A percentile compares a stretch with the other conserved stretches of the same genome.
Evolutionary conservation across 2,113 vertebrate species (phyloP).

Genomic region (Lophura nycthemera): DNA sequence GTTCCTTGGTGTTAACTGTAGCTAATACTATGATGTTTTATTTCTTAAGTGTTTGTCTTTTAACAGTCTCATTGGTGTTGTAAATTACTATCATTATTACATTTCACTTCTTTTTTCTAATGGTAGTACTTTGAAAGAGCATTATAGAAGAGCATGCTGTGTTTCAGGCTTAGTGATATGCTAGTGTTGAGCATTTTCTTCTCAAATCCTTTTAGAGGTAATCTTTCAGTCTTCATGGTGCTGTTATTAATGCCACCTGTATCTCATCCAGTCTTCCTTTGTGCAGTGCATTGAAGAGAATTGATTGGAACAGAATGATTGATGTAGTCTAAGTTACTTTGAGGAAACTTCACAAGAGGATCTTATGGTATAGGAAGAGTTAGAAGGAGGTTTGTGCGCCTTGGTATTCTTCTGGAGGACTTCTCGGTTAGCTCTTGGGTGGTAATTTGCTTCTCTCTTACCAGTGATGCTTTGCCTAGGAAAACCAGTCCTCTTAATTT

Average conservation of each 20-base stretch:
- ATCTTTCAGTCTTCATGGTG: slow-evolving; percentile 61
- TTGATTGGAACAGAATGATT: slow-evolving; percentile 33
- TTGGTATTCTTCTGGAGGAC: neutral
- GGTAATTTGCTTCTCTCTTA: neutral
- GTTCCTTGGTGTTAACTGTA: neutral
- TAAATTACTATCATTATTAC: neutral
- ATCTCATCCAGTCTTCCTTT: slow-evolving; percentile 1
- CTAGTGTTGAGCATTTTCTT: slow-evolving; percentile 16
- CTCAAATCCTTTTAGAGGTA: slow-evolving; percentile 18
- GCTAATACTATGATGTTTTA: neutral
- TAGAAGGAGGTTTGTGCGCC: neutral
- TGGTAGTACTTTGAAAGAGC: neutral
- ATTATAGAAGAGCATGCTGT: neutral
- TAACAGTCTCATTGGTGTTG: neutral
- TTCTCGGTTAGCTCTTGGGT: neutral
- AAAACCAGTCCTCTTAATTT: neutral
- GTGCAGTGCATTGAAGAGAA: slow-evolving; percentile 19
- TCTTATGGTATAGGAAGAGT: neutral
- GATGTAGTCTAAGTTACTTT: slow-evolving; percentile 25
- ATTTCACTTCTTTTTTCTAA: neutral
- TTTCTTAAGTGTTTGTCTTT: neutral
- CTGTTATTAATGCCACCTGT: neutral
- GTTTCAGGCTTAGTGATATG: slow-evolving; percentile 4
- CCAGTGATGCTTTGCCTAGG: neutral
- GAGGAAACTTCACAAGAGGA: neutral